Evolutionary conservation across 1,140 invertebrate genomes (phyloP), one percentile per base, ranked within the genome.

Genomic region (Cataglyphis hispanica): DNA sequence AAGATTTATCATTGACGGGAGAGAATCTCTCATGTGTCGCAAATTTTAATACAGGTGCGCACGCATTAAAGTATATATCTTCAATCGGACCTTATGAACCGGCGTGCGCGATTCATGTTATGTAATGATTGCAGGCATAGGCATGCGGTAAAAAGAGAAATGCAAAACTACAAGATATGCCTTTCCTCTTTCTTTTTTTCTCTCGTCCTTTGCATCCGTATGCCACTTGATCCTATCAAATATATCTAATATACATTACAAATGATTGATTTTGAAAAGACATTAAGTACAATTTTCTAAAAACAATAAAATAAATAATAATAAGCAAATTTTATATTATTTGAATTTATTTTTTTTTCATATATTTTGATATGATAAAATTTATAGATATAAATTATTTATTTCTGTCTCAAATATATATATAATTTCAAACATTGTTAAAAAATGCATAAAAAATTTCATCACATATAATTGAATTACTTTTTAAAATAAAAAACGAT

Each of bases 1-100:
- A 76, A 61, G 37, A 76, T 40, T 61, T 77, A 78, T 78, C 1
- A 13, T 22, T 31, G 40, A 77, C 31, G 27, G 67, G n/a, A 46
- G 27, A 50, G 11, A 13, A 13, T 1, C 27, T 31, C 27, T 37
- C 27, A 2, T 22, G 11, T 34, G n/a, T 34, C 43, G 31, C 25
- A 22, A 40, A 22, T 3, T 34, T 78, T 53, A 66, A 66, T 56
- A 25, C 31, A 80, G 8, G 13, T 80, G 31, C 63, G 60, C 31
- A 27, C 19, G 25, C 43, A 46, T 66, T 67, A 56, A 66, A 56
- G 27, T 31, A 31, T 40, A 40, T 31, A 80, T 10, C 58, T 69
- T 56, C 31, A 53, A 13, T 22, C 13, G n/a, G 34, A 56, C 13
- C 43, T 13, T n/a, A 2, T 77, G 74, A 77, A 63, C 37, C 19